Conservation (phyloP, 1,140 invertebrate species). For the Calosoma granatense region DNA sequence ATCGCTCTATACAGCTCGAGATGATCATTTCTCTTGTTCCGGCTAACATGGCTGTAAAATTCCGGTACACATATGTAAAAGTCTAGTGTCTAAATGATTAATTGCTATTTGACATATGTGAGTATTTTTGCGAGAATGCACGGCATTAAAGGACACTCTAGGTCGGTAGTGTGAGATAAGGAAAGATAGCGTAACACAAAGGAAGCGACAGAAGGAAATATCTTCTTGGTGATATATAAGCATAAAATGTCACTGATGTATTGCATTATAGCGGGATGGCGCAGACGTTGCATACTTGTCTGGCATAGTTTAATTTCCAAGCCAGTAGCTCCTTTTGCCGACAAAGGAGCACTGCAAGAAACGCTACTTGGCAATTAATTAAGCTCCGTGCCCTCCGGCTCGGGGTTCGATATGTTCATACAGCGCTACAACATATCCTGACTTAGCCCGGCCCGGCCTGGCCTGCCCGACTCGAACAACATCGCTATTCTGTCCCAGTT, state of each 20-base stretch:
- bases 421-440: background rate
- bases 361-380: slow-evolving; percentile 24
- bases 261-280: slow-evolving; percentile 27
- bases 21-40: no score
- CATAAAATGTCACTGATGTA: slow-evolving; percentile 31
- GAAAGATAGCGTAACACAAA: slow-evolving; percentile 11
- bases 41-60: no score
- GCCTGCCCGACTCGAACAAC: no score
- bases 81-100: no score
- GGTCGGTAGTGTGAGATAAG: background rate
- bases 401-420: slow-evolving; percentile 12
- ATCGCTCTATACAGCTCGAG: no score
- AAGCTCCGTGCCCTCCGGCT: slow-evolving; percentile 18
- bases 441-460: background rate
- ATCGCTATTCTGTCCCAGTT: no score
- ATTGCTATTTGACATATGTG: no score
- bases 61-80: no score
- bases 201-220: slow-evolving; percentile 23
- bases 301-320: slow-evolving; percentile 33
- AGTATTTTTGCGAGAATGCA: no score
- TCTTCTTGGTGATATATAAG: slow-evolving; percentile 24
- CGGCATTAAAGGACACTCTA: no score
- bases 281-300: slow-evolving; percentile 27
- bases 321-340: slow-evolving; percentile 23
- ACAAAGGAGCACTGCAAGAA: slow-evolving; percentile 25